These are phyloP conservation scores for Neotoxoptera formosana DNA, from an alignment of 1,140 invertebrate species.

Conservation along the genomic window DNA sequence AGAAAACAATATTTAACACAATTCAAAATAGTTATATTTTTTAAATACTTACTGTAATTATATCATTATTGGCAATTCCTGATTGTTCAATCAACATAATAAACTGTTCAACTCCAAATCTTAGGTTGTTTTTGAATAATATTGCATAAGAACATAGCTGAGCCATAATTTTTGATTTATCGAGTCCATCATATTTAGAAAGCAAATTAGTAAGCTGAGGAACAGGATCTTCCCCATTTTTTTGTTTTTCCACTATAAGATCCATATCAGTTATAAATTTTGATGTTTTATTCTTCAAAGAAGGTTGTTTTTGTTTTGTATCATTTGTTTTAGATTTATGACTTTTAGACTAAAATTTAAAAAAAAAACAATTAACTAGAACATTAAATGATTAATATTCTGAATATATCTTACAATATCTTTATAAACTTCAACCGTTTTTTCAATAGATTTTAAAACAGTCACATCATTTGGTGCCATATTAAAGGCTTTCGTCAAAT, in stretches of 20 bases:
- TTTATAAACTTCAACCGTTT: neutral
- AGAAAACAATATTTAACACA: neutral
- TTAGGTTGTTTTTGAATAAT: neutral
- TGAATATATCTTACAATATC: neutral
- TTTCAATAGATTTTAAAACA: slow-evolving; percentile 28
- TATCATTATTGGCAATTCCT: neutral
- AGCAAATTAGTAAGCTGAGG: neutral
- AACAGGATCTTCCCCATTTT: neutral
- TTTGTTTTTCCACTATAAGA: neutral
- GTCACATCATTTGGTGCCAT: slow-evolving; percentile 34
- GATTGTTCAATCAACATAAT: neutral
- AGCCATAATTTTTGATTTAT: slow-evolving; percentile 30
- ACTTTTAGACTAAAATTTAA: neutral
- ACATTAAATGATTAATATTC: neutral
- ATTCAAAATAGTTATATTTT: neutral
- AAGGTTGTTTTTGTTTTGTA: neutral
- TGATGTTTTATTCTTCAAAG: neutral
- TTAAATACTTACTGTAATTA: slow-evolving; percentile 11
- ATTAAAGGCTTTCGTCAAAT: neutral
- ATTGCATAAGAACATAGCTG: slow-evolving; percentile 38
- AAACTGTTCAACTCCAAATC: neutral
- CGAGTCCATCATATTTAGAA: neutral
- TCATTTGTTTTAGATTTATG: neutral
- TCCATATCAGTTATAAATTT: neutral
- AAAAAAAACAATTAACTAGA: neutral